These are phyloP conservation scores for Dasyurus viverrinus DNA, from an alignment of 2,113 vertebrate species.

Conservation along the genomic window DNA sequence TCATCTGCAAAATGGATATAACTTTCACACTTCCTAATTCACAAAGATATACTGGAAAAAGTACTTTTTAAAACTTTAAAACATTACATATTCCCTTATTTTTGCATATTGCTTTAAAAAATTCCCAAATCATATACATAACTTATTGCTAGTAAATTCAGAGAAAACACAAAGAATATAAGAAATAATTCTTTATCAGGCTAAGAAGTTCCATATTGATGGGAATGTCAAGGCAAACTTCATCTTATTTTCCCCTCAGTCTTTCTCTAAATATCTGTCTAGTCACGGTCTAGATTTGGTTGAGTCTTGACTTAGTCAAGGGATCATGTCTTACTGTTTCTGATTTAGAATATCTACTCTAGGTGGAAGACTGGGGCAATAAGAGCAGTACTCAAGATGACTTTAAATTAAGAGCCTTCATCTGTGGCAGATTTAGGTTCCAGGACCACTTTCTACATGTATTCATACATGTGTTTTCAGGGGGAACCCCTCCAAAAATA, in stretches of 20 bases:
- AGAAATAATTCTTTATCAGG: neutral
- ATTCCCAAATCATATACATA: neutral
- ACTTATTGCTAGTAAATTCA: neutral
- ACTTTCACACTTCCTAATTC: neutral
- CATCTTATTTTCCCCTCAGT: neutral
- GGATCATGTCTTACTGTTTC: neutral
- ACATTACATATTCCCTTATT: neutral
- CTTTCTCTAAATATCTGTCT: neutral
- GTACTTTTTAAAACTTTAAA: neutral
- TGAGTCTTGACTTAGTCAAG: neutral
- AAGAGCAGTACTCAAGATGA: neutral
- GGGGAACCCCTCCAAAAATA: no score
- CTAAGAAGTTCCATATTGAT: accelerated
- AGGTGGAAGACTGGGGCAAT: neutral
- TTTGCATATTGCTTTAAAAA: neutral
- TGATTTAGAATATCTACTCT: neutral
- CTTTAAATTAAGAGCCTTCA: neutral
- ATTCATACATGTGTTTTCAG: no score
- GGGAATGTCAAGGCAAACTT: accelerated
- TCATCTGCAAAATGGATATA: neutral
- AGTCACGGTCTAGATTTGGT: neutral
- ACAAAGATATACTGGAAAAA: neutral
- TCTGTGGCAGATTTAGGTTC: no score
- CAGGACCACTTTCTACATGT: no score
- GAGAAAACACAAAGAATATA: neutral